These are phyloP conservation scores for Agrilus mali DNA, from an alignment of 2,888 invertebrate species.

Conservation along the genomic window DNA sequence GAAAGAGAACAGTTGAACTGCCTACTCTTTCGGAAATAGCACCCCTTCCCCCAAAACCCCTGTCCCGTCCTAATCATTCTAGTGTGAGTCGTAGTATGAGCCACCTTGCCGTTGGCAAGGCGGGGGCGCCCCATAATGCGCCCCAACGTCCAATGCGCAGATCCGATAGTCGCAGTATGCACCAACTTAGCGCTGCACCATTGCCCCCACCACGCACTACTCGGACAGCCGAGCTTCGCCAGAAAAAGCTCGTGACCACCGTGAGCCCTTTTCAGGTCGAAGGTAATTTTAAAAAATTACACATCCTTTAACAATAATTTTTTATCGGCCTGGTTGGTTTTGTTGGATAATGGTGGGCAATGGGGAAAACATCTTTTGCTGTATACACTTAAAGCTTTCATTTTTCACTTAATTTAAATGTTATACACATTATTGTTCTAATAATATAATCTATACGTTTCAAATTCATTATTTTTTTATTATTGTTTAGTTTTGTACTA, in stretches of 20 bases:
- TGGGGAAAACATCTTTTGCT: too few species aligned
- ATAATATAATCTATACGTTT: too few species aligned
- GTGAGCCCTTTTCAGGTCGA: constrained; percentile 25
- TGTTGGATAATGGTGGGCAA: neutral
- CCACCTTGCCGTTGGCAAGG: constrained; percentile 45
- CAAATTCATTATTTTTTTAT: too few species aligned
- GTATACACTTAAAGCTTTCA: too few species aligned
- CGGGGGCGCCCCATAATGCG: constrained; percentile 31
- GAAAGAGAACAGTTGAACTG: constrained; percentile 38
- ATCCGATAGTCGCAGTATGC: constrained; percentile 34
- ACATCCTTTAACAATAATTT: neutral
- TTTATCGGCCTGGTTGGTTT: neutral
- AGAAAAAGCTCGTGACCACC: constrained; percentile 29
- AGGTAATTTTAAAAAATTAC: constrained; percentile 20
- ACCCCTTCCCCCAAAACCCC: constrained; percentile 21
- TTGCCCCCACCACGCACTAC: constrained; percentile 31
- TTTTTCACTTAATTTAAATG: too few species aligned
- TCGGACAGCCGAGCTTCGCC: constrained; percentile 32
- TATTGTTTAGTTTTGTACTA: too few species aligned
- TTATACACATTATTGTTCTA: too few species aligned
- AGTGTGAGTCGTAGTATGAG: constrained; percentile 44
- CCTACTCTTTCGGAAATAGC: constrained; percentile 29
- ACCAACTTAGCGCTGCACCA: constrained; percentile 28
- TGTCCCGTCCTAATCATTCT: constrained; percentile 24
- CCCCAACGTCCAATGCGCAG: constrained; percentile 30